Conservation (phyloP, 2,797 vertebrate species). For the Pipistrellus nathusii region DNA sequence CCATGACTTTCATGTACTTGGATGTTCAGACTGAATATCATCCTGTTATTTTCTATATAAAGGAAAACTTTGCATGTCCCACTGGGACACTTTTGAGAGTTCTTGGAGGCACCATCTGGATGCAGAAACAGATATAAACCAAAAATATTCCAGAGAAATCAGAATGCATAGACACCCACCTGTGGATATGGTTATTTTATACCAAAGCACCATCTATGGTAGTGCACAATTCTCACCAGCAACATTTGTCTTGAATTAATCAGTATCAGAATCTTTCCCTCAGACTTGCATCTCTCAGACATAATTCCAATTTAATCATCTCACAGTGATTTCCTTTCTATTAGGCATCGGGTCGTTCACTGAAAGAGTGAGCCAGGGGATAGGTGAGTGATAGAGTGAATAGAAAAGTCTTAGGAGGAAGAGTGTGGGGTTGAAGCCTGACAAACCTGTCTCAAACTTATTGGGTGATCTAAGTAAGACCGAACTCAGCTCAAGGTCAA, state of each 20-base stretch:
- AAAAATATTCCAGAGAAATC: neutral
- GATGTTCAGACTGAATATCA: neutral
- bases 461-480: neutral
- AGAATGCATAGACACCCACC: neutral
- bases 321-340: neutral
- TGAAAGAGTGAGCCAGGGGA: neutral
- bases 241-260: conserved; percentile 24
- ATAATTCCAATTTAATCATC: neutral
- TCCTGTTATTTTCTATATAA: neutral
- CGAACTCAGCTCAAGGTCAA: neutral
- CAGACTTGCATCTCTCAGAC: neutral
- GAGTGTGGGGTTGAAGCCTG: neutral
- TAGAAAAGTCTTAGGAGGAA: neutral
- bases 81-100: neutral
- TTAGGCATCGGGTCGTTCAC: neutral
- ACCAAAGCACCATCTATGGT: neutral
- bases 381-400: neutral
- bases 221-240: neutral
- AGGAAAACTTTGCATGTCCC: neutral
- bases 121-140: neutral
- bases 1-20: neutral
- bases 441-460: neutral
- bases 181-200: neutral
- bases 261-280: neutral
- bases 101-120: neutral